A percentile compares a stretch with the other conserved stretches of the same genome.
phyloP scores from a whole-genome alignment of 2,113 vertebrate genomes.

The Okapia johnstoni region DNA sequence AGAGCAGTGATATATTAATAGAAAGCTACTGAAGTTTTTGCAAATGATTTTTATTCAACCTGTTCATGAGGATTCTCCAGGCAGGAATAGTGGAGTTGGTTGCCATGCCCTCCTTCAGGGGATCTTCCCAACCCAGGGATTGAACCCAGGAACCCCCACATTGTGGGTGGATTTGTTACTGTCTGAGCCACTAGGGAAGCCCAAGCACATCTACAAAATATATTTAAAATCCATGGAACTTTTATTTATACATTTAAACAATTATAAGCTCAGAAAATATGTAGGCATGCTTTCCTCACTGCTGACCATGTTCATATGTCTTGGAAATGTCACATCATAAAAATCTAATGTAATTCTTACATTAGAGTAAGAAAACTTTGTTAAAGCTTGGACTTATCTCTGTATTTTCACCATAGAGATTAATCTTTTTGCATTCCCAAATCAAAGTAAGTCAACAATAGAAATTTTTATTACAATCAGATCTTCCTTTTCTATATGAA shows the following conservation, averaged over 20 bases:
- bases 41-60: neutral
- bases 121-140: neutral
- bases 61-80: neutral
- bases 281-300: neutral
- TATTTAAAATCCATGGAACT: neutral
- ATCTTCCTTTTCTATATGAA: conserved; percentile 67
- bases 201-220: neutral
- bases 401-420: neutral
- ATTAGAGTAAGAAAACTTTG: neutral
- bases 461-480: neutral
- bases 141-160: neutral
- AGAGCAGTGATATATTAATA: neutral
- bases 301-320: neutral
- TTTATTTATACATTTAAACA: neutral
- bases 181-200: neutral
- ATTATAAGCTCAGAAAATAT: neutral
- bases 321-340: neutral
- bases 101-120: neutral
- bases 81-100: neutral
- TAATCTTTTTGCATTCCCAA: neutral
- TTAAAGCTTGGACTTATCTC: neutral
- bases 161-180: neutral
- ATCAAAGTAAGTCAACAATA: neutral
- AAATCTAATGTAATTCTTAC: neutral
- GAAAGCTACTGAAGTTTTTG: neutral